Percentiles rank a stretch among this genome's conserved stretches.
phyloP scores from a whole-genome alignment of 2,797 vertebrate species.

The Pteropus rufus region DNA sequence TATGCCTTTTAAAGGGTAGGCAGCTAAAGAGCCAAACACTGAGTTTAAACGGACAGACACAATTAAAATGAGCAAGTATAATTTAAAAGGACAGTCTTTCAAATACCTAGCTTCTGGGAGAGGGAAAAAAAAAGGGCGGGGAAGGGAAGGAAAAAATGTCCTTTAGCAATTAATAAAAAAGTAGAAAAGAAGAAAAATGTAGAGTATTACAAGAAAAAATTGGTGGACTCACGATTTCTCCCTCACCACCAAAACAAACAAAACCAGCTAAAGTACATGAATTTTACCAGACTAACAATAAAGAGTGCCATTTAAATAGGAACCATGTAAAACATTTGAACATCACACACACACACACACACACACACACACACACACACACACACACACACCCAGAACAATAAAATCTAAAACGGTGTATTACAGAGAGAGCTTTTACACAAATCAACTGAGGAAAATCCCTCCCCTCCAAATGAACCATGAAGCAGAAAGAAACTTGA shows the following conservation, averaged over 20 bases:
- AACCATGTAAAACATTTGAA: background rate
- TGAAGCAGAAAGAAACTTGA: background rate
- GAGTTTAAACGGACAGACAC: background rate
- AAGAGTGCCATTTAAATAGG: background rate
- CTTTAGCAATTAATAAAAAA: background rate
- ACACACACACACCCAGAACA: background rate
- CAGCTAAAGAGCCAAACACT: background rate
- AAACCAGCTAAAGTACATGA: background rate
- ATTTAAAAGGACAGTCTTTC: background rate
- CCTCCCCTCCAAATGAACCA: background rate
- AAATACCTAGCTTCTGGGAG: background rate
- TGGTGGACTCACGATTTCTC: background rate
- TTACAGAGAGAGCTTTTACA: constrained; percentile 13
- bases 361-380: background rate
- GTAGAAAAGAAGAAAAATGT: background rate
- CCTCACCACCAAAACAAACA: background rate
- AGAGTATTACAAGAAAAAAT: background rate
- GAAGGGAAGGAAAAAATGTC: background rate
- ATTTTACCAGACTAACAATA: background rate
- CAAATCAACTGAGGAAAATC: background rate
- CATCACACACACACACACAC: too few relatives aligned
- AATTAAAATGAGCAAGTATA: background rate
- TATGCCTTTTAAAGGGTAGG: background rate
- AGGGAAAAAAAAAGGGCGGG: too few relatives aligned
- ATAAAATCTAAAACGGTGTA: constrained; percentile 21